Evolutionary conservation across 2,797 vertebrate species (phyloP), one percentile per base, ranked within the genome.

Genomic region (Hylomyscus alleni): DNA sequence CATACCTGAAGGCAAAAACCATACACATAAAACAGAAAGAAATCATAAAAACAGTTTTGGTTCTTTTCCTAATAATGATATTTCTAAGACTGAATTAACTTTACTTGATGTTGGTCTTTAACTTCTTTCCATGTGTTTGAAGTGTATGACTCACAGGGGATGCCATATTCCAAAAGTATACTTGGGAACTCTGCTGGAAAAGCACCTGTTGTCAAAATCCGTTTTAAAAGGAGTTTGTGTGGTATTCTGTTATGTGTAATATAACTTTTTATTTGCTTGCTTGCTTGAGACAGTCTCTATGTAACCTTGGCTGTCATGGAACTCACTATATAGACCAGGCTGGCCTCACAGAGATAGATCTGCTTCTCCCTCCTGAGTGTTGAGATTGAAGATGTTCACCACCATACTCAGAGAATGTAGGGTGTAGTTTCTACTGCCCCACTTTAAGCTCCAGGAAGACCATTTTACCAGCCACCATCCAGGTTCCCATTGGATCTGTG

Each of bases 41-140:
- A 62, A 15, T 15, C 37, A 60, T 60, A 40, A 58, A 40, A 81
- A 58, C 13, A 58, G 24, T 83, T 75, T 80, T 65, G 44, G 29
- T 78, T 80, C 24, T 77, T 89, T 85, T 24, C 89, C 76, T 90
- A 92, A 72, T 44, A 47, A 86, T 31, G 81, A 31, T 62, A 67
- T 29, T 26, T 91, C 40, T 78, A 86, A 95, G 60, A 60, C 31
- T 85, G 15, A 86, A 40, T 75, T 93, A 0, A 44, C 92, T 83
- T 86, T 34, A 58, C 82, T 40, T 22, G 24, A 85, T 6, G 8
- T 14, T 78, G 44, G 44, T 6, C 31, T 89, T 7, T 24, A 80
- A 52, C 3, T 44, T 24, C 15, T 62, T 84, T 29, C 31, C 3
- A 4, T 29, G 67, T 67, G 85, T 92, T 80, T 91, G 54, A 94